phyloP scores from a whole-genome alignment of 2,888 invertebrate species.

The Ennomos fuscantarius region DNA sequence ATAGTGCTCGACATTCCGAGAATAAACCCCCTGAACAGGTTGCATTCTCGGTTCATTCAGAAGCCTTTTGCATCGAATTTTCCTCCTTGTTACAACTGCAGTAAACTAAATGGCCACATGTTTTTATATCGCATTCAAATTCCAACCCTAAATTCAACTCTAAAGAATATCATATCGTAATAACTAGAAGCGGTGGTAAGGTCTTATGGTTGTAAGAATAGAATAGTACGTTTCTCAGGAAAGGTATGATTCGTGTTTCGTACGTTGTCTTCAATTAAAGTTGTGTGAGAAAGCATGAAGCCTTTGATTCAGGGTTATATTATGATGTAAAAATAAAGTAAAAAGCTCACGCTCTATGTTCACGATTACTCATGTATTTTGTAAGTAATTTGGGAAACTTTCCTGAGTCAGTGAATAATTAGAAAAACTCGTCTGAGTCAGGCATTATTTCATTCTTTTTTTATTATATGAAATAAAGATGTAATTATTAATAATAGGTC shows the following conservation, averaged over 20 bases:
- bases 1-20: no score
- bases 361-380: no score
- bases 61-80: slow-evolving; percentile 37
- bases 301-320: background rate
- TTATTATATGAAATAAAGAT: no score
- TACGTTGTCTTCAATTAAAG: slow-evolving; percentile 49
- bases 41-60: slow-evolving; percentile 41
- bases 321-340: background rate
- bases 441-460: no score
- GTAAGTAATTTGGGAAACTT: no score
- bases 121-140: background rate
- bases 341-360: background rate
- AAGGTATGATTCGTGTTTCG: slow-evolving; percentile 46
- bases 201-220: background rate
- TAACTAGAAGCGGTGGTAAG: background rate
- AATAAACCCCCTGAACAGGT: slow-evolving; percentile 47
- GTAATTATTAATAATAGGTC: no score
- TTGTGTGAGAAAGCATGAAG: slow-evolving; percentile 54
- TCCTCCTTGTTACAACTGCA: slow-evolving; percentile 33
- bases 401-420: no score
- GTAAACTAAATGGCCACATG: slow-evolving; percentile 24
- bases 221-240: slow-evolving; percentile 57
- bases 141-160: background rate
- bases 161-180: slow-evolving; percentile 22
- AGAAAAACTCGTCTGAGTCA: no score